phyloP scores from a whole-genome alignment of 2,113 vertebrate genomes.

The Phalacrocorax pelagicus region DNA sequence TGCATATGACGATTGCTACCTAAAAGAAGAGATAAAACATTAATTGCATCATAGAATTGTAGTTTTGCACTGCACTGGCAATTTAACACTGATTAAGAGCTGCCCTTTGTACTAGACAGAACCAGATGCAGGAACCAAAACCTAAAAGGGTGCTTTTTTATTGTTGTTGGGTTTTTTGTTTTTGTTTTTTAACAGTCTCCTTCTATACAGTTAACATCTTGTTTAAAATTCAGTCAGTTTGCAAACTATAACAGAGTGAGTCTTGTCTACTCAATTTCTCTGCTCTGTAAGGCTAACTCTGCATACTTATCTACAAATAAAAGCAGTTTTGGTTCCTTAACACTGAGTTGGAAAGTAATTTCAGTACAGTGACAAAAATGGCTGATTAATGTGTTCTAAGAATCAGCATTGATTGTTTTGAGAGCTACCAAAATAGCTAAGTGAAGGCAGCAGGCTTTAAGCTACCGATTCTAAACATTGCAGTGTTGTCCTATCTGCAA shows the following conservation, averaged over 20 bases:
- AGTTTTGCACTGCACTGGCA: background rate
- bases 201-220: background rate
- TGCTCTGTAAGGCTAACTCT: background rate
- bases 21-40: background rate
- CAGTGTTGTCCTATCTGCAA: background rate
- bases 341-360: background rate
- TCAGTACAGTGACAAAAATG: background rate
- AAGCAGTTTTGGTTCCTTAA: background rate
- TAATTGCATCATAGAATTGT: accelerated
- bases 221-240: background rate
- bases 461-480: background rate
- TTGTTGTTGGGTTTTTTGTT: background rate
- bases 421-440: background rate
- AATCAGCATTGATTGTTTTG: background rate
- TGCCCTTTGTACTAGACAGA: background rate
- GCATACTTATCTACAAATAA: background rate
- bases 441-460: constrained; percentile 1
- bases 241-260: background rate
- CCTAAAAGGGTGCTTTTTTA: background rate
- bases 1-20: background rate
- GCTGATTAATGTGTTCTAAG: background rate
- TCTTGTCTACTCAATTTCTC: background rate
- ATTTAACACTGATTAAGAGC: background rate
- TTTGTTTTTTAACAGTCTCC: background rate
- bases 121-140: background rate